Conservation (phyloP, 2,113 vertebrate genomes). For the Ageneiosus marmoratus region DNA sequence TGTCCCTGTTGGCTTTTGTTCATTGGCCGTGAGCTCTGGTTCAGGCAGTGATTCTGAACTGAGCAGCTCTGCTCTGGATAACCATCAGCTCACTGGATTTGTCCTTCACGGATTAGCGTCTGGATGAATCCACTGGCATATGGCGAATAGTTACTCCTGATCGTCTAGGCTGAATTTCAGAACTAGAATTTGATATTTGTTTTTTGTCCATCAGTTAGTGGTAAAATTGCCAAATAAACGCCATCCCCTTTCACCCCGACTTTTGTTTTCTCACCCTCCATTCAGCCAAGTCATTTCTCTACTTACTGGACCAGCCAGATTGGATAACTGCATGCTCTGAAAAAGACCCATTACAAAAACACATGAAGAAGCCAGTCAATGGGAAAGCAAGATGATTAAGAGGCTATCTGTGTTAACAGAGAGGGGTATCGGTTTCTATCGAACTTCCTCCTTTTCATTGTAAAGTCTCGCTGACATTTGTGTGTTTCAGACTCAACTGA, state of each 20-base stretch:
- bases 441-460: constrained; percentile 71
- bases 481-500: constrained; percentile 68
- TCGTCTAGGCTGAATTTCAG: constrained; percentile 12
- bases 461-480: constrained; percentile 68
- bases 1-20: constrained; percentile 36
- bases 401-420: constrained; percentile 78
- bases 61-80: constrained; percentile 36
- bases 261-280: constrained; percentile 4
- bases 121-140: constrained; percentile 30
- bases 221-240: background rate
- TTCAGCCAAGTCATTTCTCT: constrained; percentile 63
- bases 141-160: constrained; percentile 8
- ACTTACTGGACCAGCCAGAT: constrained; percentile 53
- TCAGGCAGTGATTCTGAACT: constrained; percentile 28
- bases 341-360: constrained; percentile 63
- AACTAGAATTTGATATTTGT: constrained; percentile 24
- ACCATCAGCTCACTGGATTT: constrained; percentile 49
- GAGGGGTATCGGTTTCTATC: constrained; percentile 74
- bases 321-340: constrained; percentile 61
- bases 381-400: constrained; percentile 79
- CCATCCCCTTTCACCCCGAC: constrained; percentile 32
- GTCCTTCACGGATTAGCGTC: constrained; percentile 46
- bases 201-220: constrained; percentile 15
- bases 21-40: constrained; percentile 6
- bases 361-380: constrained; percentile 69